Base-by-base conservation (phyloP, 2,888 invertebrate species). In the Boloria selene region DNA sequence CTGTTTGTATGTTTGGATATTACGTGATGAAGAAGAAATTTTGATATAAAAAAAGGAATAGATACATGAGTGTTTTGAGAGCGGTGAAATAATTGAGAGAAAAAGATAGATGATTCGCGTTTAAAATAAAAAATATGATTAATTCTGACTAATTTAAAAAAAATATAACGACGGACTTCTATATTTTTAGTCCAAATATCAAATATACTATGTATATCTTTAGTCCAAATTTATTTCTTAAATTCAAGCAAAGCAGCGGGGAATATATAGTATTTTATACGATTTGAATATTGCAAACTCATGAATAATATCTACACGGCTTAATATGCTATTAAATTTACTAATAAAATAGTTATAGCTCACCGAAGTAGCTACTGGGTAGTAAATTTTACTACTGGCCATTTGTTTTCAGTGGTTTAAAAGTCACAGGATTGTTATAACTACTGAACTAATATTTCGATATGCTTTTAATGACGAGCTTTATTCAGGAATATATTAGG, bases 291-390 rank as follows among this genome's bases (percentile, higher is more conserved):
- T 56, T 56, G 55, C 55, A 56, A 56, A 44, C 44, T 56, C 44
- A 56, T 56, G 55, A 56, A 56, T 56, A 56, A 56, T 56, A 56
- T 56, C 44, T 56, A 22, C 42, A 42, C 44, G 55, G 2, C 55
- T 56, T 56, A 56, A 56, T 56, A 56, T 56, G 55, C 55, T 22
- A 56, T 56, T 45, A 56, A 56, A 56, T 44, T n/a, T 56, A n/a
- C 44, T 18, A 56, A 10, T 56, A 56, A 55, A 56, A 56, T 18
- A 13, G 22, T 56, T 22, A 56, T 44, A n/a, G 55, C 55, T 42
- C 18, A 56, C 55, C 44, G 44, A 56, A 56, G 55, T 56, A 45
- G 55, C 55, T 13, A 56, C 55, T 44, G 55, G n/a, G 18, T 44
- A 56, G 44, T 56, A 56, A 22, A 56, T 44, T 56, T 56, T 56